Base-by-base conservation (phyloP, 2,888 invertebrate species). In the Orchesella flavescens region DNA sequence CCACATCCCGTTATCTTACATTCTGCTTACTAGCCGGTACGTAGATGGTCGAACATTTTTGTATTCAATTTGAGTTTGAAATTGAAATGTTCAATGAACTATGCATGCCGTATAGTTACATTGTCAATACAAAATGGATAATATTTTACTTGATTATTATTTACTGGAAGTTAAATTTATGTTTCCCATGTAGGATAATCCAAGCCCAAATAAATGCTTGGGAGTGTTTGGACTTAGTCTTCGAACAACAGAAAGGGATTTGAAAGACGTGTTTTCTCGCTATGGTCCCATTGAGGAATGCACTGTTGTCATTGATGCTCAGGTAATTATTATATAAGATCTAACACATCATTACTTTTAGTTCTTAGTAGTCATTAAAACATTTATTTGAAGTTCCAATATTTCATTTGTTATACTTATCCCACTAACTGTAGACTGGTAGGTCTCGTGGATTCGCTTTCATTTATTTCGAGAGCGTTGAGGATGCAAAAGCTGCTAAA, bases 401-500 rank as follows among this genome's bases (percentile, higher is more conserved):
- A n/a, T n/a, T n/a, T n/a, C n/a, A n/a, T n/a, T n/a, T n/a, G n/a
- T n/a, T n/a, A n/a, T n/a, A n/a, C n/a, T n/a, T 49, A 49, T 49
- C 49, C 49, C 3, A 49, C 34, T 34, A 34, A 23, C n/a, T 65
- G 10, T 61, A 97, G 96, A 96, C 96, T 88, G 96, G 96, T 7
- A 93, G 96, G 77, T 98, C 98, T 0, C 92, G 98, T 89, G 98
- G 98, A n/a, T 98, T 98, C 91, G 95, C 96, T 89, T 98, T 98
- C 92, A 95, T 98, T 66, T 98, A 98, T 91, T 98, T 94, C 91
- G 95, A 95, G 90, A 94, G 93, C 83, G 91, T 94, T 68, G 95
- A 95, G 84, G 97, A 98, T 91, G 97, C 98, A 0, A 95, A 95
- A 90, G 94, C 94, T 78, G 98, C 98, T 9, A 97, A 97, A 91